Evolutionary conservation across 2,888 invertebrate genomes (phyloP).

Genomic region (Melinopterus prodromus): DNA sequence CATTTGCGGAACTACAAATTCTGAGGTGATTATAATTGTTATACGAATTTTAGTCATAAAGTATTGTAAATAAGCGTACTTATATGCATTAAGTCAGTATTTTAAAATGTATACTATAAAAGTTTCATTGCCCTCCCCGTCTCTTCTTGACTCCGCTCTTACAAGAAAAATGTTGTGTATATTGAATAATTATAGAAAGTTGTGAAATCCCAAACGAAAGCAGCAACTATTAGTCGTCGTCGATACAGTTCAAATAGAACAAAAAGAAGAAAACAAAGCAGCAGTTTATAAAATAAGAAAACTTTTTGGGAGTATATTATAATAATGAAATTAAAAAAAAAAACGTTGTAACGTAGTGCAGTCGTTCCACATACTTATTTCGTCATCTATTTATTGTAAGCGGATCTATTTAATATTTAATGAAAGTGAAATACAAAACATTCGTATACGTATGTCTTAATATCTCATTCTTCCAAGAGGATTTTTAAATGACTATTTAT

Average conservation of each 20-base stretch:
- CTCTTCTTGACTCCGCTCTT: constrained; percentile 26
- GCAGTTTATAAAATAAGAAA: constrained; percentile 50
- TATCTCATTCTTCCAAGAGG: constrained; percentile 68
- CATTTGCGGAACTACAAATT: constrained; percentile 54
- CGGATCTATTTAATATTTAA: constrained; percentile 42
- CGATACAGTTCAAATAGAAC: background rate
- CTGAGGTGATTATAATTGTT: constrained; percentile 61
- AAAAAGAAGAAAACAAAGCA: constrained; percentile 45
- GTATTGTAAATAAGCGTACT: constrained; percentile 52
- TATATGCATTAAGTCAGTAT: constrained; percentile 58
- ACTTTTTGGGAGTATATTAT: constrained; percentile 47
- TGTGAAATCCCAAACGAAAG: background rate
- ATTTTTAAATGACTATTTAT: constrained; percentile 62
- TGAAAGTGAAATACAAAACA: constrained; percentile 63
- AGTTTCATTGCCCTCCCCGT: constrained; percentile 34
- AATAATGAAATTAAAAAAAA: constrained; percentile 29
- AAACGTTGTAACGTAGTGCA: constrained; percentile 44
- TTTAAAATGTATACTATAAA: constrained; percentile 55
- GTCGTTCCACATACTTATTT: constrained; percentile 44
- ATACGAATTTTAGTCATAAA: constrained; percentile 60
- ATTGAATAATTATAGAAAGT: background rate
- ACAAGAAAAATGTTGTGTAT: constrained; percentile 9
- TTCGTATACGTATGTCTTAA: constrained; percentile 80
- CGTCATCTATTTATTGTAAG: constrained; percentile 47
- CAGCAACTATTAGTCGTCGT: background rate